Base-by-base conservation (phyloP, 2,888 invertebrate species). In the Conchocele bisecta region DNA sequence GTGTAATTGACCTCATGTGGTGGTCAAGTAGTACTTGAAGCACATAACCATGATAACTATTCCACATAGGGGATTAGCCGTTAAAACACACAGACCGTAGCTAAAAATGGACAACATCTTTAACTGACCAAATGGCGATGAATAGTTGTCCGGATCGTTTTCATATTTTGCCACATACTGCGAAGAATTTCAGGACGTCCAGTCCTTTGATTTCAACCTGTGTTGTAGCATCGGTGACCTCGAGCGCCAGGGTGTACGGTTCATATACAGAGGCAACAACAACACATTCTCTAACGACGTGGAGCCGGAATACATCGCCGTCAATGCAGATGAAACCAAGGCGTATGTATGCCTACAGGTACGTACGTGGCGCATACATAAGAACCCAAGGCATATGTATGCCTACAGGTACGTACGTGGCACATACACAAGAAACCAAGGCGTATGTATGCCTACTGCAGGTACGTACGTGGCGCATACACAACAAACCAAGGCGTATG, bases 271-370 rank as follows among this genome's bases (percentile, higher is more conserved):
- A 29, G 82, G 63, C 5, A 75, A 75, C 65, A 54, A 51, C 56
- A 86, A 83, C 64, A 56, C 68, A 2, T 83, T 87, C 39, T 76
- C 84, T 9, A 82, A 83, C 29, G 85, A 86, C 67, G 48, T 84
- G 1, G 88, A 88, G 59, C 88, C 86, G 1, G 86, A 88, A 48
- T 86, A 83, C 60, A 79, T 88, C 11, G 57, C 84, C 13, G 74
- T 83, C 7, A 86, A 82, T 59, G 44, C 61, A 11, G 83, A 83
- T 28, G 75, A 83, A 57, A 77, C 71, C 9, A 80, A 76, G 41
- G 88, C 86, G 11, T 88, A 84, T 41, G 72, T 87, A 2, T 51
- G 60, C 15, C 71, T 88, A 15, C 85, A 87, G 84, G 87, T 87
- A 61, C 28, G 46, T 44, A 42, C 11, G 11, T 35, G 11, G 37